Base-by-base conservation (phyloP, 2,888 invertebrate genomes). In the Dasypolia templi region DNA sequence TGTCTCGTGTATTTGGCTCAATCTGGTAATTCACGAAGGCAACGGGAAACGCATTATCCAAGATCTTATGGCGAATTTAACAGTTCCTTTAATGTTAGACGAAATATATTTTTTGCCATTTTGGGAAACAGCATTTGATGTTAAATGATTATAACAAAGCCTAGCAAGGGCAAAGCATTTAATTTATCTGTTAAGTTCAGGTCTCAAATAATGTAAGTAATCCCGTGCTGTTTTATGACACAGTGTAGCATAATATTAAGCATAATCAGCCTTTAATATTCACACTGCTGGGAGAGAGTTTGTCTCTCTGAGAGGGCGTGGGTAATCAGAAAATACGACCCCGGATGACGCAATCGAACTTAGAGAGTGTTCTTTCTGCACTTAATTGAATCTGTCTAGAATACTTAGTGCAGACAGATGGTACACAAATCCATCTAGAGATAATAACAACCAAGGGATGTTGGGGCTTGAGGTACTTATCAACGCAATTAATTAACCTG, bases 351-450 rank as follows among this genome's bases (percentile, higher is more conserved):
- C 26, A 35, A 26, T 17, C 22, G 14, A 49, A 32, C 46, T 58
- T 17, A 35, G 26, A 26, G 19, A 46, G 29, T 46, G 17, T n/a
- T n/a, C 1, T 44, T 35, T 39, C 6, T 73, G 35, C 11, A 2
- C 44, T 2, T 55, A 44, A 75, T 55, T 44, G 44, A 53, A 62
- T 44, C 22, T 14, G 49, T 72, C 39, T 32, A 49, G 19, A 55
- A 39, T 75, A 42, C 7, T 26, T 49, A 42, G 32, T 26, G 32
- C n/a, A 12, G 9, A 59, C 26, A 26, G 12, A 19, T 42, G 2
- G 17, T 53, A 29, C 22, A 32, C 17, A 22, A 32, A 22, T 73
- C 19, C 19, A 9, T 32, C n/a, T 44, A 42, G 2, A 58, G 5
- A 62, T 35, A 12, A 59, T 26, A 39, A 29, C 4, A 29, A 39